Evolutionary conservation across 2,113 vertebrate genomes (phyloP).

Genomic region (Girardinichthys multiradiatus): DNA sequence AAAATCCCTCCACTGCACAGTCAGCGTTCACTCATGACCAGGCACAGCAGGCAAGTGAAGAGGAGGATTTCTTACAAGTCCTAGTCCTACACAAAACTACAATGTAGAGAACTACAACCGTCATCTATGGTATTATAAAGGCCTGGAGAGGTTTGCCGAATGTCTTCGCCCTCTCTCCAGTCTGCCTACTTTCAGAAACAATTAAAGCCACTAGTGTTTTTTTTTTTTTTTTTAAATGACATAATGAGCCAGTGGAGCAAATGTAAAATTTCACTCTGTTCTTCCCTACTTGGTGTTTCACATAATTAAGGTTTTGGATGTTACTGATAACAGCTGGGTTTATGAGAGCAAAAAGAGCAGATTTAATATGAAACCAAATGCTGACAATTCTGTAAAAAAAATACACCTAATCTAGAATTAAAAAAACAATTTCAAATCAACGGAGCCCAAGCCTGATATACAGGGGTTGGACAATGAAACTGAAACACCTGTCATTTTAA

Average conservation of each 20-base stretch:
- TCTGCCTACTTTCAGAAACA: too few species aligned
- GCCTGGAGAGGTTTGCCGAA: too few species aligned
- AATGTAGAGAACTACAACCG: background rate
- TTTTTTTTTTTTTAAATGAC: background rate
- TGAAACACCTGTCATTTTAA: too few species aligned
- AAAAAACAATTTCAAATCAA: too few species aligned
- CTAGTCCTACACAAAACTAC: background rate
- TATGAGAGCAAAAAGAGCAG: background rate
- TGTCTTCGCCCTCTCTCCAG: too few species aligned
- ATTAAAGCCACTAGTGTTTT: too few species aligned
- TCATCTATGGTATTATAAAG: too few species aligned
- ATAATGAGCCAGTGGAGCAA: background rate
- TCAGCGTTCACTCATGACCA: conserved; percentile 4
- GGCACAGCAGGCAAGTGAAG: conserved; percentile 7
- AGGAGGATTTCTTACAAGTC: background rate
- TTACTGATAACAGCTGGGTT: background rate
- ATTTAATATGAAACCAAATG: background rate
- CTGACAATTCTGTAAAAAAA: background rate
- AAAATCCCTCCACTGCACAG: background rate
- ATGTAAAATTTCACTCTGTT: background rate
- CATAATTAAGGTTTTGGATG: background rate
- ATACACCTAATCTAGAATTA: background rate
- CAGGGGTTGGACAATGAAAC: too few species aligned
- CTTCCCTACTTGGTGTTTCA: background rate
- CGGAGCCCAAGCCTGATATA: too few species aligned